Conservation (phyloP, 2,113 vertebrate species). For the Perca flavescens region DNA sequence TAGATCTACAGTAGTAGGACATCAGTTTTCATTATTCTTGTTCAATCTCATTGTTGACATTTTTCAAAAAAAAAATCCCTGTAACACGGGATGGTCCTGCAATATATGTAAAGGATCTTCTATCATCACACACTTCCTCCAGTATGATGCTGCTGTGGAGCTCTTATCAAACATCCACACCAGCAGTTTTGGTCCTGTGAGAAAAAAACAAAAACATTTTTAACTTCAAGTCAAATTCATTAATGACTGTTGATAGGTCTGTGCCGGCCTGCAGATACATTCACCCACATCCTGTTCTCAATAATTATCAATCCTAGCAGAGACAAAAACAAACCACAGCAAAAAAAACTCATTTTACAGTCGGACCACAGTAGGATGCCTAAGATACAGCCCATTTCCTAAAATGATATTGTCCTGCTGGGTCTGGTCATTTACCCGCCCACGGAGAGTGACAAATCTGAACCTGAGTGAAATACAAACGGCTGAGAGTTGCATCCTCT, state of each 20-base stretch:
- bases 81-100: neutral
- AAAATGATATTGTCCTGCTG: slow-evolving; percentile 29
- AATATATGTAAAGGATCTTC: neutral
- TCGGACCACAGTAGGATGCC: slow-evolving; percentile 18
- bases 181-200: neutral
- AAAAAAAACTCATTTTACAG: neutral
- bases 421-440: slow-evolving; percentile 33
- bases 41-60: neutral
- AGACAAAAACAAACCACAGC: slow-evolving; percentile 2
- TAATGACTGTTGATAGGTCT: slow-evolving; percentile 9
- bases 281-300: slow-evolving; percentile 2
- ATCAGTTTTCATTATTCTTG: neutral
- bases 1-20: neutral
- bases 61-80: neutral
- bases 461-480: slow-evolving; percentile 20
- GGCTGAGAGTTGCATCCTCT: neutral
- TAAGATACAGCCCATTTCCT: slow-evolving; percentile 16
- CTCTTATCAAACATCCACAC: neutral
- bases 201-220: neutral
- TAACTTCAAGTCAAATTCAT: neutral
- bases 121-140: neutral
- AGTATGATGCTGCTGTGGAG: neutral
- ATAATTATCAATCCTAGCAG: slow-evolving; percentile 5
- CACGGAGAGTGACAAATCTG: neutral
- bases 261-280: neutral